Conservation (phyloP, 2,888 invertebrate species). For the Hydraecia micacea region DNA sequence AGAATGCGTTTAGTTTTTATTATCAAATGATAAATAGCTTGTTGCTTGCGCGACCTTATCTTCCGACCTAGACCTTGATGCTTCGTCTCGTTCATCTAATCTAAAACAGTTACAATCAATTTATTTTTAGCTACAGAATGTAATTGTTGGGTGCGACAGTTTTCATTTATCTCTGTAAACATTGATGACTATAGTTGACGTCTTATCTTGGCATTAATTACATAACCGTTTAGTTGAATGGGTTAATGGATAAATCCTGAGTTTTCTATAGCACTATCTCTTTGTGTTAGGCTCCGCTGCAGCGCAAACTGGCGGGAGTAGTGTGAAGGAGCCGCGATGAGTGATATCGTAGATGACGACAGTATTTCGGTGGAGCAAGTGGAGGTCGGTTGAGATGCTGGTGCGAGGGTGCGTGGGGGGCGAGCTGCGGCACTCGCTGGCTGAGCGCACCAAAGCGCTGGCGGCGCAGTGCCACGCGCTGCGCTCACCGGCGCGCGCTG, state of each 20-base stretch:
- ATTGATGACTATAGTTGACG: conserved; percentile 18
- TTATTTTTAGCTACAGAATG: conserved; percentile 62
- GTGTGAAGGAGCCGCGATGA: conserved; percentile 66
- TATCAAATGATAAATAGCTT: conserved; percentile 60
- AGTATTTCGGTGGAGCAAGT: conserved; percentile 65
- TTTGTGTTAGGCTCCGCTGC: conserved; percentile 52
- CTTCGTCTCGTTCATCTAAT: conserved; percentile 70
- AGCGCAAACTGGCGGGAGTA: conserved; percentile 26
- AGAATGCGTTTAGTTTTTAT: conserved; percentile 37
- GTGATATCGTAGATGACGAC: conserved; percentile 67
- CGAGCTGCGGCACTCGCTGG: conserved; percentile 87
- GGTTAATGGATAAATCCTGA: conserved; percentile 3
- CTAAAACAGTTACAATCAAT: conserved; percentile 57
- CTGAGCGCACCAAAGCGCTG: conserved; percentile 88
- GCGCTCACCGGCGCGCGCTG: conserved; percentile 83
- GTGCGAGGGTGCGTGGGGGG: conserved; percentile 87
- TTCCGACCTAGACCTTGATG: conserved; percentile 78
- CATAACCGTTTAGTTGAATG: conserved; percentile 41
- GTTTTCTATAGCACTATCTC: conserved; percentile 22
- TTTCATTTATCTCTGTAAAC: conserved; percentile 35
- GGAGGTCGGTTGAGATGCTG: conserved; percentile 84
- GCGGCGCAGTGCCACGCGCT: conserved; percentile 87
- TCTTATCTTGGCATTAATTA: conserved; percentile 71
- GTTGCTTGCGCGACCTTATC: conserved; percentile 72
- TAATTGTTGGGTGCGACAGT: conserved; percentile 37